Conservation (phyloP, 2,888 invertebrate species). For the Hololepta plana region DNA sequence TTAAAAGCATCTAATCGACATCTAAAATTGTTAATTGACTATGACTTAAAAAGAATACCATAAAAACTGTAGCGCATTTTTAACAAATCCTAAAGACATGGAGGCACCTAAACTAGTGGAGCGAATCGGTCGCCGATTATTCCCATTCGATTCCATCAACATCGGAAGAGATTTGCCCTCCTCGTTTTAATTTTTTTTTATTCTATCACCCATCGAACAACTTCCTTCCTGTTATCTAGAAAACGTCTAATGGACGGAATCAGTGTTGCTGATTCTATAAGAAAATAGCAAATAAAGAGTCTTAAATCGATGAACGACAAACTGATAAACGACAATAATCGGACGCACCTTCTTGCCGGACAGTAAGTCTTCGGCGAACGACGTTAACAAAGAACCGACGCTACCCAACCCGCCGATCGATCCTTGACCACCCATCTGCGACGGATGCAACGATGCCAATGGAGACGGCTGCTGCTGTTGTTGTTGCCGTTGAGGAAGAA, state of each 20-base stretch:
- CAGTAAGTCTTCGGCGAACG: constrained; percentile 19
- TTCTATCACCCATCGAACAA: too few species aligned
- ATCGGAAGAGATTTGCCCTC: too few species aligned
- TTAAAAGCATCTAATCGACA: too few species aligned
- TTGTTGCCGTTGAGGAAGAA: constrained; percentile 6
- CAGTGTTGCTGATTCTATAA: not conserved
- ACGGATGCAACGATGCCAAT: constrained; percentile 8
- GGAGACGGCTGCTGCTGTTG: constrained; percentile 6
- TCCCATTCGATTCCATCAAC: too few species aligned
- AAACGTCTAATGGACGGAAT: not conserved
- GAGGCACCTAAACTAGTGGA: too few species aligned
- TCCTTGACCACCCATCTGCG: constrained; percentile 13
- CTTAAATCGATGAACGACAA: not conserved
- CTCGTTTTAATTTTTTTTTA: too few species aligned
- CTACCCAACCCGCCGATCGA: constrained; percentile 22
- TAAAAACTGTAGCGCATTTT: too few species aligned
- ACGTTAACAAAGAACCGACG: constrained; percentile 20
- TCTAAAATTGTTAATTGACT: too few species aligned
- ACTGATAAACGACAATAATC: not conserved
- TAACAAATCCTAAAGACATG: too few species aligned
- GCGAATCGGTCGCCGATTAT: too few species aligned
- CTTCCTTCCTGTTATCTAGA: not conserved
- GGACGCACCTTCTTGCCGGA: constrained; percentile 11
- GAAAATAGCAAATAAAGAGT: not conserved
- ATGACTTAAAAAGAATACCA: too few species aligned